These are phyloP conservation scores for Cochlearius cochlearius DNA, from an alignment of 2,113 vertebrate species.

Conservation along the genomic window DNA sequence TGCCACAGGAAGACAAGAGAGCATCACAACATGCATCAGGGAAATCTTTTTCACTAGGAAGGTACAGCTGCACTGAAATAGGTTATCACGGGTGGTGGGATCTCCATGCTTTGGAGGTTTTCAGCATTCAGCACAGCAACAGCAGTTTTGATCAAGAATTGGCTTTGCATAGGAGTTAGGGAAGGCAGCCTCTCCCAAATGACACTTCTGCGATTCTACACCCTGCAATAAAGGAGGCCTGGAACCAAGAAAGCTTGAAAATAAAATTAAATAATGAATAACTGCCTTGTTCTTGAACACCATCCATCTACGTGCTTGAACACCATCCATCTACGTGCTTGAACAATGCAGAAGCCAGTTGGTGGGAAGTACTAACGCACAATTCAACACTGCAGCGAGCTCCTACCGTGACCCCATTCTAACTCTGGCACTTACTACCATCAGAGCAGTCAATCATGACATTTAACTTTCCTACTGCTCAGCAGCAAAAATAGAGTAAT, in stretches of 20 bases:
- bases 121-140: background rate
- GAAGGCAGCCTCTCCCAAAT: background rate
- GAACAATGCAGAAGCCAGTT: background rate
- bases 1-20: background rate
- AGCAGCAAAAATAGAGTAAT: background rate
- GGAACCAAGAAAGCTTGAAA: background rate
- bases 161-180: background rate
- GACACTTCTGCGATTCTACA: background rate
- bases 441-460: background rate
- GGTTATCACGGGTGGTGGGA: background rate
- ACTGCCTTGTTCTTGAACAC: background rate
- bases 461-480: background rate
- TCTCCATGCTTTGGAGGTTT: background rate
- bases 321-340: accelerated
- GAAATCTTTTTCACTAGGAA: background rate
- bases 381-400: background rate
- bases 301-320: background rate
- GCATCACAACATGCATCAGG: background rate
- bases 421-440: background rate
- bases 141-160: background rate
- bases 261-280: background rate
- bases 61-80: background rate
- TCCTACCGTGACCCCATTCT: background rate
- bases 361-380: background rate
- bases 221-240: background rate